Evolutionary conservation across 2,888 invertebrate species (phyloP), one percentile per base, ranked within the genome.

Genomic region (Lumbricus terrestris): DNA sequence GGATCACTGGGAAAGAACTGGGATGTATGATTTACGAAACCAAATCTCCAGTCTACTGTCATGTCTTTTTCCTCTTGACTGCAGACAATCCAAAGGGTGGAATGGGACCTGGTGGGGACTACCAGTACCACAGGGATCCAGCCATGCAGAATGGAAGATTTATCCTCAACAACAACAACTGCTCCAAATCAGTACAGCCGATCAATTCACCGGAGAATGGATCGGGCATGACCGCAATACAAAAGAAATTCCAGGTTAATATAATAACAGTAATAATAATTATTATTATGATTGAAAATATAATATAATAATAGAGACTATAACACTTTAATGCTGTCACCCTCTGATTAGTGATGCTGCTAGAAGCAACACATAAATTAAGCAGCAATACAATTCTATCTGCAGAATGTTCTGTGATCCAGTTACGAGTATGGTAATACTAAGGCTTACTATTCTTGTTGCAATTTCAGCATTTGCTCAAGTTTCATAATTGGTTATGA

Each of bases 241-340:
- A 33, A 34, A 85, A 35, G 85, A 85, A 85, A 85, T 85, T 85
- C 85, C 85, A 85, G 85, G 85, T 85, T 47, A 47, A 47, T 47
- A 47, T 47, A 13, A 40, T 47, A 47, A 47, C 23, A 47, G 15
- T 23, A 47, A 47, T 47, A 23, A 47, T 13, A 20, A 47, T 47
- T 42, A 8, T 69, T 40, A 40, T 40, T 15, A 40, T 40, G 6
- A n/a, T 40, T 40, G 40, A 40, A 11, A 11, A 40, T n/a, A 40
- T 40, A 11, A 40, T 11, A 11, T 40, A 40, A 40, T 40, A 11
- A 40, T 11, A 40, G 8, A 40, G 40, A 40, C n/a, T n/a, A 40
- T 6, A n/a, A n/a, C 29, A n/a, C 29, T 69, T 69, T 69, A 69
- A n/a, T 69, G n/a, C n/a, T 69, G 69, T 69, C 69, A 69, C 69